Conservation (phyloP, 2,113 vertebrate species). For the Sphyrna mokarran region DNA sequence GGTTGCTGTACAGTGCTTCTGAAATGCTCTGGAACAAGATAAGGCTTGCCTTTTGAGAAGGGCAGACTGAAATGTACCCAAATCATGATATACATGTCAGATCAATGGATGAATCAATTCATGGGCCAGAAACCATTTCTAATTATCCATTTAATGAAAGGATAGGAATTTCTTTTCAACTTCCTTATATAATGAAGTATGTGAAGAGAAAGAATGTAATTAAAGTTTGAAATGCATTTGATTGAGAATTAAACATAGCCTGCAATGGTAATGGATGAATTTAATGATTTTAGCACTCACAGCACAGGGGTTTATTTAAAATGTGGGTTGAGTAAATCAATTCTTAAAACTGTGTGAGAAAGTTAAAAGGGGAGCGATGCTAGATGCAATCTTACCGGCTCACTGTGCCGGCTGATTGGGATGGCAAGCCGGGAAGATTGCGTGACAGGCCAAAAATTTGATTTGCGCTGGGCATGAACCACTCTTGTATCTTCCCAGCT, state of each 20-base stretch:
- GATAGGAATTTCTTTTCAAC: neutral
- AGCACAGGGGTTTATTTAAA: neutral
- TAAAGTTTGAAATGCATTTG: neutral
- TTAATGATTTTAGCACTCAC: neutral
- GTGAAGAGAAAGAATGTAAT: neutral
- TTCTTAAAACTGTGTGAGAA: too few species aligned
- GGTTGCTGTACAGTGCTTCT: neutral
- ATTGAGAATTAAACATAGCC: neutral
- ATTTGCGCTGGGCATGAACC: too few species aligned
- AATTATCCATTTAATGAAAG: neutral
- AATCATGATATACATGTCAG: neutral
- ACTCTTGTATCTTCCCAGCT: too few species aligned
- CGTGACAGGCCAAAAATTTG: too few species aligned
- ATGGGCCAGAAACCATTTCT: neutral
- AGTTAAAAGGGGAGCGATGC: too few species aligned
- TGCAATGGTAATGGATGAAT: neutral
- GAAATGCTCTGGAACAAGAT: neutral
- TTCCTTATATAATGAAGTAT: neutral
- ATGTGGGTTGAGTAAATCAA: too few species aligned
- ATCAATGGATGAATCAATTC: neutral
- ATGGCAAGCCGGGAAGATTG: too few species aligned
- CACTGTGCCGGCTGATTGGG: too few species aligned
- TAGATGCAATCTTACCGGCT: too few species aligned
- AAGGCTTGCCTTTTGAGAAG: neutral
- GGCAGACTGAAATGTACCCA: neutral